A percentile compares a stretch with the other conserved stretches of the same genome.
Conservation (phyloP, 2,888 invertebrate species). For the Alloscopus bannaensis region DNA sequence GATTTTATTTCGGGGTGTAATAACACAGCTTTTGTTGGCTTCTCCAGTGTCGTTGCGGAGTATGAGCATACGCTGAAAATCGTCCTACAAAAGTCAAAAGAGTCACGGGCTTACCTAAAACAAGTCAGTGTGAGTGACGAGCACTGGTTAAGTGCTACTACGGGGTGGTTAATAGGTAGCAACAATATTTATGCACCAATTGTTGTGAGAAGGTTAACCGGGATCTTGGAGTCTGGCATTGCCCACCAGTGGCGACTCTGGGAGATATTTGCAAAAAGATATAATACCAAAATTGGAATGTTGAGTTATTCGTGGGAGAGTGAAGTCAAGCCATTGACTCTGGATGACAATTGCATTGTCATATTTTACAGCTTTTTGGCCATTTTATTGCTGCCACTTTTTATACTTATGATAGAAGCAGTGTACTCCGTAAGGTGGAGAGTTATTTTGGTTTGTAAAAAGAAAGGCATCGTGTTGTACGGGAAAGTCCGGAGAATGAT, state of each 20-base stretch:
- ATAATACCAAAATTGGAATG: neutral
- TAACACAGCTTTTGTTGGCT: neutral
- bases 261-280: neutral
- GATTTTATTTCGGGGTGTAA: neutral
- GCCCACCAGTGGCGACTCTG: constrained; percentile 14
- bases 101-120: neutral
- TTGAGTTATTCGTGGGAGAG: too few species aligned
- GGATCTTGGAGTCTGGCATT: constrained; percentile 14
- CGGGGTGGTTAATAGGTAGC: neutral
- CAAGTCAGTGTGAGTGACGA: neutral
- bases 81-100: neutral
- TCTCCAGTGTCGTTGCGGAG: neutral
- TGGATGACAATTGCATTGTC: constrained; percentile 16
- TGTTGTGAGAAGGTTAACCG: neutral
- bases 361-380: constrained; percentile 18
- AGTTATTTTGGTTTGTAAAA: too few species aligned
- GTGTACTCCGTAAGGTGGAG: too few species aligned
- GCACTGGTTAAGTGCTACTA: neutral
- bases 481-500: too few species aligned
- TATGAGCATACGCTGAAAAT: neutral
- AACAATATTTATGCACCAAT: neutral
- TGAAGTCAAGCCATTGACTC: neutral
- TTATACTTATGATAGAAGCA: too few species aligned
- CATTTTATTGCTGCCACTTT: too few species aligned
- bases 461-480: too few species aligned